Evolutionary conservation across 1,140 invertebrate species (phyloP).

Genomic region (Trichonephila inaurata): DNA sequence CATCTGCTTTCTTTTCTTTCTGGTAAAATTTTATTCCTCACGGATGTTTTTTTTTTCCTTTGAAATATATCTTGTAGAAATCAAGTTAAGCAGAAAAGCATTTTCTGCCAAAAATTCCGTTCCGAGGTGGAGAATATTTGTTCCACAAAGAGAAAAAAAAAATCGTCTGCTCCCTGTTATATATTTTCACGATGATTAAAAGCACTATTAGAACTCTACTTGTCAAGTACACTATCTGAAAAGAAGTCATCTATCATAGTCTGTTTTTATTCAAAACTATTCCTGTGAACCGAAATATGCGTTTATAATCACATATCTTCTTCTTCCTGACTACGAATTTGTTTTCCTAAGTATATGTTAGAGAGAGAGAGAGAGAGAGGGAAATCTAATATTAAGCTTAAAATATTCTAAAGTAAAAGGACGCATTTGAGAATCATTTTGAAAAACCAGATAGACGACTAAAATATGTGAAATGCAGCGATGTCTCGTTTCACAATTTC

Average conservation of each 20-base stretch:
- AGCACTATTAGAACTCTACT: conserved; percentile 10
- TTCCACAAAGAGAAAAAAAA: not conserved
- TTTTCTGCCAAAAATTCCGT: not conserved
- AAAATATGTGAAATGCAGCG: not conserved
- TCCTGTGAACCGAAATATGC: not conserved
- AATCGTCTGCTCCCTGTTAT: not conserved
- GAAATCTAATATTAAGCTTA: not conserved
- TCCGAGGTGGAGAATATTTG: not conserved
- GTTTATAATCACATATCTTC: not conserved
- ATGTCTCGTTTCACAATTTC: too few species aligned
- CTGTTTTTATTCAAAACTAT: not conserved
- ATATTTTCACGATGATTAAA: not conserved
- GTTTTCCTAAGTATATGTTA: not conserved
- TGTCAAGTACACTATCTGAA: not conserved
- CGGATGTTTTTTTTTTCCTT: conserved; percentile 17
- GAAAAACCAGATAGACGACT: not conserved
- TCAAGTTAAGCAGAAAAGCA: not conserved
- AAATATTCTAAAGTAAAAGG: not conserved
- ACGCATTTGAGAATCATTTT: not conserved
- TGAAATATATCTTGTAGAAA: conserved; percentile 4
- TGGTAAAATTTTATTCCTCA: conserved; percentile 3
- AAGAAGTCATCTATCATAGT: conserved; percentile 27
- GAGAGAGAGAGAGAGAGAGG: too few species aligned
- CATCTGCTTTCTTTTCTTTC: not conserved
- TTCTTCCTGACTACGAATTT: not conserved